These are phyloP conservation scores for Philaenus spumarius DNA, from an alignment of 1,140 invertebrate species.

Conservation along the genomic window DNA sequence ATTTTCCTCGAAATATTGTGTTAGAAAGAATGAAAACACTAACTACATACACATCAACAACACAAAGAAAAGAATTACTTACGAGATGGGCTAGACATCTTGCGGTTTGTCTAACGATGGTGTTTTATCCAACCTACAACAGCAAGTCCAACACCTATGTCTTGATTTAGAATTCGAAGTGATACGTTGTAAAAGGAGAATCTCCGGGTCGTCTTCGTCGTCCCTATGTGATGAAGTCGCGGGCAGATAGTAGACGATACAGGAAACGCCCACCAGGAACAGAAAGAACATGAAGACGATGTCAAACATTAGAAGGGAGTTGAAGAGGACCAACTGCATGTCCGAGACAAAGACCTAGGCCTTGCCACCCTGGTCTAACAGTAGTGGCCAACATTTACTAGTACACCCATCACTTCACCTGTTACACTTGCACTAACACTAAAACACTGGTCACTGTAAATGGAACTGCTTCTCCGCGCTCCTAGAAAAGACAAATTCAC, in stretches of 20 bases:
- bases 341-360: constrained; percentile 22
- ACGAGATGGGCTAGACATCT: constrained; percentile 13
- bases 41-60: too few species aligned
- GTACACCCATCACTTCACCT: neutral
- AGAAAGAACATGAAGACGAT: constrained; percentile 78
- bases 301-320: constrained; percentile 79
- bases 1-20: too few species aligned
- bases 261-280: constrained; percentile 71
- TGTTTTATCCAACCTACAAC: neutral
- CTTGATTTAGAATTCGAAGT: neutral
- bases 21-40: too few species aligned
- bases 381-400: neutral
- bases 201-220: constrained; percentile 24
- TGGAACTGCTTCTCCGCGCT: neutral
- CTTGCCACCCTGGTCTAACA: neutral
- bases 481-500: neutral
- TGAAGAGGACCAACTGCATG: constrained; percentile 75
- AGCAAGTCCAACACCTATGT: neutral
- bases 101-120: constrained; percentile 2
- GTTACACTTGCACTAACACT: neutral
- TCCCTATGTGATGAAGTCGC: constrained; percentile 25
- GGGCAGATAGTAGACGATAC: constrained; percentile 70
- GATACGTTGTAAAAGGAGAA: constrained; percentile 1
- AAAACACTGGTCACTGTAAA: neutral
- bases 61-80: too few species aligned